These are phyloP conservation scores for Synergus itoensis DNA, from an alignment of 2,888 invertebrate species.

Conservation along the genomic window DNA sequence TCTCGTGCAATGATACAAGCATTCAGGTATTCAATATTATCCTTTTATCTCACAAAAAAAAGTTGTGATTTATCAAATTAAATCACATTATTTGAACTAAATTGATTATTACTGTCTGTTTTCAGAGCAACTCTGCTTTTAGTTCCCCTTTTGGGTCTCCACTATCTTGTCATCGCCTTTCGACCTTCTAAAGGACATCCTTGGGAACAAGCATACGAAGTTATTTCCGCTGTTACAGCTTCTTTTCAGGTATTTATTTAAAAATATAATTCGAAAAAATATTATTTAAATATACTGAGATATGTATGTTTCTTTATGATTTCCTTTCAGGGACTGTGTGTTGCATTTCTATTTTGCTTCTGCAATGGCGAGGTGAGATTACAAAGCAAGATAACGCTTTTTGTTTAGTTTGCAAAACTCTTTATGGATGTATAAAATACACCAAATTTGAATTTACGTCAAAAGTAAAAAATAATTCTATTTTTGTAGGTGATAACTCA, in stretches of 20 bases:
- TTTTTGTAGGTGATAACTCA: constrained; percentile 84
- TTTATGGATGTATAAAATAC: background rate
- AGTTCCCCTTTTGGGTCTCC: constrained; percentile 93
- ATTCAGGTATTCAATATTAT: constrained; percentile 80
- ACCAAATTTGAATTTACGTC: background rate
- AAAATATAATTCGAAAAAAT: background rate
- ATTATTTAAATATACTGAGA: background rate
- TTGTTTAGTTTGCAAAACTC: background rate
- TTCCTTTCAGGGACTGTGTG: constrained; percentile 90
- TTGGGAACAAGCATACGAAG: constrained; percentile 90
- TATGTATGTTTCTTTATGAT: background rate
- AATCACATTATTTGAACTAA: background rate
- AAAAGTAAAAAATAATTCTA: background rate
- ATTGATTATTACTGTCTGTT: background rate
- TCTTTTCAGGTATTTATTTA: constrained; percentile 86
- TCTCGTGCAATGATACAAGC: constrained; percentile 88
- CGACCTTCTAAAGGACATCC: constrained; percentile 84
- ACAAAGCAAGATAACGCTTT: background rate
- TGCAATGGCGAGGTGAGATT: constrained; percentile 93
- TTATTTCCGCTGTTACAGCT: constrained; percentile 90
- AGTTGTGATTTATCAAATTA: background rate
- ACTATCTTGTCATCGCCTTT: constrained; percentile 93
- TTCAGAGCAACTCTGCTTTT: constrained; percentile 90
- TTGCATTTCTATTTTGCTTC: constrained; percentile 95
- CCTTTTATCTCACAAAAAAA: background rate